Evolutionary conservation across 2,888 invertebrate genomes (phyloP), one percentile per base, ranked within the genome.

Genomic region (Drosophila limbata): DNA sequence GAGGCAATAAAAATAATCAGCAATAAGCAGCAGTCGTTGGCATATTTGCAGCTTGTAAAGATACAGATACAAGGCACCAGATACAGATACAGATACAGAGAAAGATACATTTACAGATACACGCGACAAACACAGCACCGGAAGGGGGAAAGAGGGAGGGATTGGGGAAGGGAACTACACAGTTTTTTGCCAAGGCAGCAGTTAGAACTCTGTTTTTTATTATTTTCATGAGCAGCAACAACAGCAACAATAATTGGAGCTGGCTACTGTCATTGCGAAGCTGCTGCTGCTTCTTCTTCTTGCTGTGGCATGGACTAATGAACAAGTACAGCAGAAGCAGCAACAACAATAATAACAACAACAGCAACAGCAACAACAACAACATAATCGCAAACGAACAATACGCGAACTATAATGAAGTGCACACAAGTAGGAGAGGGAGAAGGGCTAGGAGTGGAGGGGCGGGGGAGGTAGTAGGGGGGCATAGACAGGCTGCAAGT

Each of bases 1-100:
- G 60, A 72, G 72, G 72, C 76, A 83, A 81, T 70, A 81, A 76
- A 86, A 79, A 79, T 84, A 88, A 81, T 88, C 87, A 86, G 87
- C 79, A 85, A 76, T 73, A 84, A 81, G 73, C 71, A 70, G 82
- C 55, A 47, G 56, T 44, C 61, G 59, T 63, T 65, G 66, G 64
- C 44, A 72, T 73, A 71, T 76, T 70, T 81, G 78, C 81, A 70
- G 84, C 80, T 81, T 83, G 76, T 81, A 83, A 71, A 76, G 64
- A 63, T 75, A 72, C 68, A 75, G 82, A 81, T 76, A 44, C 44
- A 44, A 44, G 44, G 31, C 33, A 15, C 28, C 42, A 76, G 64
- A 63, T 75, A 72, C 65, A 76, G 64, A 63, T 75, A 72, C 65
- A 81, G 71, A 75, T 62, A 72, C 65, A 76, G 64, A 63, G 70